Evolutionary conservation across 2,113 vertebrate species (phyloP), one percentile per base, ranked within the genome.

Genomic region (Bothrops jararaca): DNA sequence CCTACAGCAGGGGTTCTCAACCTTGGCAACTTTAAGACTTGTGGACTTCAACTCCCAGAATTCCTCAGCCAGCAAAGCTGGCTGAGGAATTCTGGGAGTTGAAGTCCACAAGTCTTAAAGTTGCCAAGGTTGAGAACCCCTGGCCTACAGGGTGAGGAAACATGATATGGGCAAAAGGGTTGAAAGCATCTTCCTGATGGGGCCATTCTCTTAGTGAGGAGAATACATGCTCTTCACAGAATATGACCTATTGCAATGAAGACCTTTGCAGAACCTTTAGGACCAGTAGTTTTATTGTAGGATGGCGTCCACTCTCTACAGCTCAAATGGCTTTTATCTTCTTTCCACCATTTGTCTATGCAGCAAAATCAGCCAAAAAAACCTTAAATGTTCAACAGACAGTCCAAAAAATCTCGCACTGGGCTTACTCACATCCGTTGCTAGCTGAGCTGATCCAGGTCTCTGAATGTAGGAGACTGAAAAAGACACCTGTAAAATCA

Each of bases 341-440:
- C 74, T 80, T 80, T 23, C 18, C 34, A 42, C 34, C 34, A 42
- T 45, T 13, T 10, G 11, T 22, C 23, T 29, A 52, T 23, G 42
- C 26, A 85, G 34, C 13, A 45, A 45, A 42, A 50, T 18, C 34
- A 85, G 0, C 4, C 15, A 13, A 34, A 7, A 58, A 22, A 58
- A 24, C 22, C 42, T 60, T 52, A 87, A 91, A 58, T 53, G 22
- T 39, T 54, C 42, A 85, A 56, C n/a, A 29, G 29, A 15, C 86
- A 34, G 26, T 12, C 91, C 69, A 24, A 42, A 89, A 89, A 34
- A 85, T 56, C 7, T 57, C 18, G 6, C 69, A 60, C n/a, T 6
- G 39, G 9, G 4, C 34, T 42, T 52, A 93, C 96, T 97, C 93
- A 97, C 95, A 88, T 95, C 91, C 2, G 96, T 96, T 52, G 92